These are phyloP conservation scores for Ceryle rudis DNA, from an alignment of 2,797 vertebrate species.

Conservation along the genomic window DNA sequence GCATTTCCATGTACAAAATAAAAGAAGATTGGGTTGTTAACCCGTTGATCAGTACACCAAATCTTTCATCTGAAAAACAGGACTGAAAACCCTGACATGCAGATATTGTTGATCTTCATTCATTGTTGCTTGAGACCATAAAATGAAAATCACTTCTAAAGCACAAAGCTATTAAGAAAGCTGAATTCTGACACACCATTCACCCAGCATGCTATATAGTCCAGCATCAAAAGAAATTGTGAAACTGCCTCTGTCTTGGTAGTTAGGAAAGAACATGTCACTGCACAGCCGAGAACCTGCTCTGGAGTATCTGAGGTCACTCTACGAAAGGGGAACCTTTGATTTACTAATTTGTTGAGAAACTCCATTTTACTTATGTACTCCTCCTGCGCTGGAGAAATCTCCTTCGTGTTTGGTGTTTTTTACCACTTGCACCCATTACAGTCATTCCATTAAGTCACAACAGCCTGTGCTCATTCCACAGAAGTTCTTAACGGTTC, in stretches of 20 bases:
- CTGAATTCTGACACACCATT: background rate
- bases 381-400: background rate
- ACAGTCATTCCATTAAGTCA: background rate
- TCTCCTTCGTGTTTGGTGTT: background rate
- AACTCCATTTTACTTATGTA: background rate
- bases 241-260: background rate
- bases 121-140: background rate
- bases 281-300: background rate
- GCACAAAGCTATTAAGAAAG: background rate
- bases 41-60: background rate
- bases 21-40: background rate
- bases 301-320: background rate
- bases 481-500: background rate
- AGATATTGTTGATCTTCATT: background rate
- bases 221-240: background rate
- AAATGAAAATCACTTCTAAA: background rate
- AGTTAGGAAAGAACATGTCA: background rate
- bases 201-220: background rate
- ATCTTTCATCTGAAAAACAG: background rate
- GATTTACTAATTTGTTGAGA: background rate
- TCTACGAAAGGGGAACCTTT: background rate
- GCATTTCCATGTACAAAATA: accelerated
- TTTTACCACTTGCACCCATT: background rate
- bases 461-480: background rate
- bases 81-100: background rate